Evolutionary conservation across 1,140 invertebrate genomes (phyloP).

Genomic region (Ericerus pela): DNA sequence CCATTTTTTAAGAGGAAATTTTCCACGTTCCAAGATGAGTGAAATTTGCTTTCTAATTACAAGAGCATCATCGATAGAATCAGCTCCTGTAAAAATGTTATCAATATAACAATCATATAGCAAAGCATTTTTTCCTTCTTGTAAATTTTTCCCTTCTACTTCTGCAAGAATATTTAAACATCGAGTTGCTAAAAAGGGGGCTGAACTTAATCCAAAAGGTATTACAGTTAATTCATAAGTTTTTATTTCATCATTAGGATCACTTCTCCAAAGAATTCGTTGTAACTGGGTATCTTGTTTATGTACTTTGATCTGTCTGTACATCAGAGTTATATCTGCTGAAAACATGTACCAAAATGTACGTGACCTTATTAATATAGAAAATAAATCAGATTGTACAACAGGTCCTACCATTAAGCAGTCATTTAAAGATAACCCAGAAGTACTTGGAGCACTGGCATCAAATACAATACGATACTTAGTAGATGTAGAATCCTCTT

Average conservation of each 20-base stretch:
- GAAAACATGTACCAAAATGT: conserved; percentile 18
- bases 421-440: conserved; percentile 20
- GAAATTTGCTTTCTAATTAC: conserved; percentile 3
- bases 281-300: conserved; percentile 7
- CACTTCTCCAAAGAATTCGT: conserved; percentile 15
- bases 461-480: conserved; percentile 20
- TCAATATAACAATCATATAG: conserved; percentile 16
- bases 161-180: conserved; percentile 12
- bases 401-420: conserved; percentile 15
- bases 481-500: conserved; percentile 15
- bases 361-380: conserved; percentile 18
- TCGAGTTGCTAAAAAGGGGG: not conserved
- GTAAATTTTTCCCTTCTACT: not conserved
- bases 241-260: conserved; percentile 7
- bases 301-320: conserved; percentile 17
- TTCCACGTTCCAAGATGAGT: conserved; percentile 11
- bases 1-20: conserved; percentile 5
- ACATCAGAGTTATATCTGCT: conserved; percentile 22
- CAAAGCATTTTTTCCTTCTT: not conserved
- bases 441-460: conserved; percentile 14
- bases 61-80: conserved; percentile 1
- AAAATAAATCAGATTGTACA: conserved; percentile 19
- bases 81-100: conserved; percentile 12
- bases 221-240: conserved; percentile 15
- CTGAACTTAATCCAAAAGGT: conserved; percentile 11